Base-by-base conservation (phyloP, 30 jellyfish, hydroid and myxozoan genomes). In the Aurelia aurita region DNA sequence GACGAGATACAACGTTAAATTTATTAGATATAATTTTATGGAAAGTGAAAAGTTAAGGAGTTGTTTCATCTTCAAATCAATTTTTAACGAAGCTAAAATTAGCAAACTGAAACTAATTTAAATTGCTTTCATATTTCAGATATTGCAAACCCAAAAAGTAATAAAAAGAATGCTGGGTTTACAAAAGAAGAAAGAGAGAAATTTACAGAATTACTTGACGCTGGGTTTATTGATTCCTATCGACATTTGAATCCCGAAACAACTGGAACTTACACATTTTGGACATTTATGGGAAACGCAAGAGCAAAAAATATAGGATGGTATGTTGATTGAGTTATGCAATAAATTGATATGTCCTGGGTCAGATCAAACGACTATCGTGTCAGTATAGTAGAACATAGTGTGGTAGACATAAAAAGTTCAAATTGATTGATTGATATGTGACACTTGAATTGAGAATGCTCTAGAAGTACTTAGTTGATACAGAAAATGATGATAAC, bases 271-370 rank as follows among this genome's bases (percentile, higher is more conserved):
- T 96, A 96, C 74, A 89, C 99, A 2, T 96, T 82, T 62, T 96
- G 99, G 99, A 77, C 99, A 27, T 96, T 61, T 84, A 86, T 91
- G 90, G 97, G 96, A 34, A 91, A 87, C 70, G 98, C 98, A 53
- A 76, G 99, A 49, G 96, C 78, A 25, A 77, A 68, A 51, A 96
- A 96, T 59, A 71, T 87, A 25, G 99, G 99, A n/a, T 96, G 99
- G 99, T 96, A 55, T 59, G 98, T 61, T 9, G 35, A 29, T 10
- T 39, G 51, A 39, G 51, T 39, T 2, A 39, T 35, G 5, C 47
- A 35, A 6, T 39, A 8, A 39, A 39, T 39, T 39, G 51, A 39
- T 39, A 8, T 39, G 12, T 39, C 9, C 51, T 39, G 51, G 51
- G 51, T 39, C 51, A 6, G 15, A 39, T 8, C 16, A 39, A 39